phyloP scores from a whole-genome alignment of 2,113 vertebrate genomes.

The Bufo bufo region DNA sequence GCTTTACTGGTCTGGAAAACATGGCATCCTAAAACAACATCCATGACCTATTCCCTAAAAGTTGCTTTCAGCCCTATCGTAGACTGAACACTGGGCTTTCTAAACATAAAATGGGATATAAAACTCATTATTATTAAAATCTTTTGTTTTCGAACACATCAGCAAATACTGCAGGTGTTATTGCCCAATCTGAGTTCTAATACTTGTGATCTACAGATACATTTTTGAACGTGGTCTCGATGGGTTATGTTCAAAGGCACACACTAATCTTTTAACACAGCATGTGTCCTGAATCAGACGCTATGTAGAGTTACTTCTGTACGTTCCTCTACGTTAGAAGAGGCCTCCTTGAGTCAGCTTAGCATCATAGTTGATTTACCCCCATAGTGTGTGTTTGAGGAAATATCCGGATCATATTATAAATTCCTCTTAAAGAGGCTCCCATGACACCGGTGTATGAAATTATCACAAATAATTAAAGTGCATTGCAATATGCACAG shows the following conservation, averaged over 20 bases:
- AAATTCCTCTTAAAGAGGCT: slow-evolving; percentile 13
- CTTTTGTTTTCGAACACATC: neutral
- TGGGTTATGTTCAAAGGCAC: slow-evolving; percentile 23
- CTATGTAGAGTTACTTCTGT: neutral
- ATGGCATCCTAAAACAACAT: neutral
- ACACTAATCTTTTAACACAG: slow-evolving; percentile 32
- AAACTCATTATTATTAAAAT: neutral
- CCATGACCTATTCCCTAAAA: neutral
- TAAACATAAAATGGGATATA: neutral
- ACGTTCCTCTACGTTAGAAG: neutral
- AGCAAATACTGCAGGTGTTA: neutral
- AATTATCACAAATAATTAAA: slow-evolving; percentile 6
- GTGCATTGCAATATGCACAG: neutral
- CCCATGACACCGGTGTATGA: neutral
- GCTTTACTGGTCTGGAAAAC: neutral
- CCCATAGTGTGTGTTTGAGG: neutral
- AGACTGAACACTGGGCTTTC: neutral
- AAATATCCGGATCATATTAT: neutral
- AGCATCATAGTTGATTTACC: neutral
- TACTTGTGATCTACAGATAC: slow-evolving; percentile 33
- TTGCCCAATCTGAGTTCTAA: slow-evolving; percentile 5
- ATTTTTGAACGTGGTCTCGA: neutral
- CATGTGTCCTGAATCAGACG: neutral
- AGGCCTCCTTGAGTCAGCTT: neutral
- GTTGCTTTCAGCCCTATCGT: too few species aligned